Base-by-base conservation (phyloP, 2,888 invertebrate genomes). In the Heliconius sara region DNA sequence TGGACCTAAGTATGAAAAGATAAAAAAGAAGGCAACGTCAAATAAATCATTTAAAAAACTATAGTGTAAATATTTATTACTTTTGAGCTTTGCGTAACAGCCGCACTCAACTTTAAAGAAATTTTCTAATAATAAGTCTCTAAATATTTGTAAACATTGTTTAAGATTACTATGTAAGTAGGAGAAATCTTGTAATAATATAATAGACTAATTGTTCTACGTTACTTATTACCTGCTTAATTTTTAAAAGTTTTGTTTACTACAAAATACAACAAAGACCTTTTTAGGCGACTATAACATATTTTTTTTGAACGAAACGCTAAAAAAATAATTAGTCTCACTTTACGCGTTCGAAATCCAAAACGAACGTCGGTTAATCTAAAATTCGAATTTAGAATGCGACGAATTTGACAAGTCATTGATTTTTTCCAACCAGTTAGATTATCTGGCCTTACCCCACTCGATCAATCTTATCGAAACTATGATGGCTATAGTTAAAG, bases 391-490 rank as follows among this genome's bases (percentile, higher is more conserved):
- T 85, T 88, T 84, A 94, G 94, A 94, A 95, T 95, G 94, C 94
- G 91, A 93, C 85, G 93, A 93, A 94, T 95, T 94, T 93, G 94
- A 94, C 95, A 95, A 95, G 95, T 95, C 95, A 95, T 93, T 87
- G 91, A 91, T 93, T 95, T 95, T 89, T 94, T 91, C 91, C 89
- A 87, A 84, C 78, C 85, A 85, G 85, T 88, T 91, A 95, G 94
- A 95, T 95, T 90, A 95, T 95, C 95, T 95, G 91, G 88, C 91
- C 89, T 94, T 93, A 94, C 95, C 92, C 91, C 95, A 95, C 95
- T 95, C 94, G 94, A 95, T 95, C 95, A 95, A 95, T 95, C 95
- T 95, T 95, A 94, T 93, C 92, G 89, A 90, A 91, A 91, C 93
- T 91, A 91, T 90, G 88, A 88, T 80, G 80, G 77, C 83, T 72